phyloP scores from a whole-genome alignment of 1,140 invertebrate genomes.

The Drepana arcuata region DNA sequence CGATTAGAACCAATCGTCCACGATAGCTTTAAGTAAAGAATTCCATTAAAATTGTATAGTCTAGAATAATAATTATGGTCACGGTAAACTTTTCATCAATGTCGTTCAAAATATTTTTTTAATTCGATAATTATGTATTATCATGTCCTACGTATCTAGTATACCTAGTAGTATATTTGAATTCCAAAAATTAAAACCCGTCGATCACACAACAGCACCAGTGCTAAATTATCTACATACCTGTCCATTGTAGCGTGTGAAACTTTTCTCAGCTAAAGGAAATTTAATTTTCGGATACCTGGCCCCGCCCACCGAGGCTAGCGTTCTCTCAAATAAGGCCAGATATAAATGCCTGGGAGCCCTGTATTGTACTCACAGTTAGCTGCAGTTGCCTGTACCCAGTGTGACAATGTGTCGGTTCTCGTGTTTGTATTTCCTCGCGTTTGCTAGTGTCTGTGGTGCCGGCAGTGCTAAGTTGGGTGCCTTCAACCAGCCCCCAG shows the following conservation, averaged over 20 bases:
- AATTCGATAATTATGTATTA: too few species aligned
- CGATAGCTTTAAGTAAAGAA: too few species aligned
- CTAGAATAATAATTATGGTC: too few species aligned
- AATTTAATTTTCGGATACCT: conserved; percentile 51
- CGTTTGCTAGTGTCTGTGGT: conserved; percentile 23
- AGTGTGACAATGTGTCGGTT: conserved; percentile 27
- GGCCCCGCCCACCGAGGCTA: conserved; percentile 38
- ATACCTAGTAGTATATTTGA: too few species aligned
- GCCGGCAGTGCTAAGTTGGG: conserved; percentile 26
- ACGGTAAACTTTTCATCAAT: too few species aligned
- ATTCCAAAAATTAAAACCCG: too few species aligned
- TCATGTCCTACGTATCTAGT: too few species aligned
- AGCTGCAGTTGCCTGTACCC: conserved; percentile 20
- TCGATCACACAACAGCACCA: too few species aligned
- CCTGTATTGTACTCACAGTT: conserved; percentile 33
- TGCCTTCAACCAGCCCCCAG: conserved; percentile 22
- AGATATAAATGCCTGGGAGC: conserved; percentile 57
- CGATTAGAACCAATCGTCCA: too few species aligned
- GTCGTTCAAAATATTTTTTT: too few species aligned
- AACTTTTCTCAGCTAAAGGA: conserved; percentile 59
- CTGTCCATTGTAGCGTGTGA: conserved; percentile 56
- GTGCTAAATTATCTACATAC: background rate
- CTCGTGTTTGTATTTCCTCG: conserved; percentile 31
- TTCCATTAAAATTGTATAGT: too few species aligned
- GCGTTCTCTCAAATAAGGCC: conserved; percentile 40